Conservation (phyloP, 2,888 invertebrate species). For the Andricus quercusramuli region DNA sequence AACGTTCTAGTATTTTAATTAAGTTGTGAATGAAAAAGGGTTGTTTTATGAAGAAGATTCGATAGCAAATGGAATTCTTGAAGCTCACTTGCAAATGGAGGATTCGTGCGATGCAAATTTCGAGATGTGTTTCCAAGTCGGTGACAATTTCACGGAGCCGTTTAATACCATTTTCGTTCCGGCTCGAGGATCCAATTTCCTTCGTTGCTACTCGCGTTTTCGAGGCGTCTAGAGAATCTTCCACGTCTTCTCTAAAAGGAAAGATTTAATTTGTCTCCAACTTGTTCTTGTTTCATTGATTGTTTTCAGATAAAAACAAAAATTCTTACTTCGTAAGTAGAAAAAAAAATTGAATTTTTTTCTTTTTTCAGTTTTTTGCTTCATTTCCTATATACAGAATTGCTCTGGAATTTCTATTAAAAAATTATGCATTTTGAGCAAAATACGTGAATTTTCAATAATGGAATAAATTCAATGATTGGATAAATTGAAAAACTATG, state of each 20-base stretch:
- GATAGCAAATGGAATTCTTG: neutral
- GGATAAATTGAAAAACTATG: too few species aligned
- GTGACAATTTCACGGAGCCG: conserved; percentile 51
- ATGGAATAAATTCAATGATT: too few species aligned
- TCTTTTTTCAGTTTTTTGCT: too few species aligned
- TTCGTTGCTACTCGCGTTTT: conserved; percentile 44
- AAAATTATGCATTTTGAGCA: too few species aligned
- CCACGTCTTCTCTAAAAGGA: neutral
- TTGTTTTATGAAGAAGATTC: neutral
- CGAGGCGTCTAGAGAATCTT: conserved; percentile 17
- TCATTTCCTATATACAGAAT: too few species aligned
- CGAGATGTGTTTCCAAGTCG: conserved; percentile 48
- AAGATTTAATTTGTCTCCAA: conserved; percentile 17
- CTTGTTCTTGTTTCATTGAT: conserved; percentile 1
- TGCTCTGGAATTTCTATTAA: too few species aligned
- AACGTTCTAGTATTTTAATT: neutral
- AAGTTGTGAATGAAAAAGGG: conserved; percentile 12
- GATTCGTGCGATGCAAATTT: conserved; percentile 44
- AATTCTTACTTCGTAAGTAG: neutral
- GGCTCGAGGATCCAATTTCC: conserved; percentile 58
- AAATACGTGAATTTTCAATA: too few species aligned
- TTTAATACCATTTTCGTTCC: conserved; percentile 58
- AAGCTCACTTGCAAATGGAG: neutral
- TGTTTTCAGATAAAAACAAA: neutral
- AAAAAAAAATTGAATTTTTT: too few species aligned